phyloP scores from a whole-genome alignment of 2,797 vertebrate species.

The Polyboroides typus region DNA sequence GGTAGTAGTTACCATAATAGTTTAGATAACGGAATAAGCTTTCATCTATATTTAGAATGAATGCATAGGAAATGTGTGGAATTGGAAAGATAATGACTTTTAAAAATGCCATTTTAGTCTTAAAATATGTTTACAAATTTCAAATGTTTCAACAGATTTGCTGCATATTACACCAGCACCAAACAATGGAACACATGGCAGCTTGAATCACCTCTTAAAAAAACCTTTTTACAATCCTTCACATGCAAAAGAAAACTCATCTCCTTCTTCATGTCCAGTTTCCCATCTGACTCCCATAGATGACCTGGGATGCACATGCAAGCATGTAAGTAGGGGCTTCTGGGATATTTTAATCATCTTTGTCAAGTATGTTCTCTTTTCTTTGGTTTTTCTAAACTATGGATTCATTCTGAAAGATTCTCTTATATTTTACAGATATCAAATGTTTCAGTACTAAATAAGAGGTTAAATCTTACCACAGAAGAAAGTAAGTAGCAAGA shows the following conservation, averaged over 20 bases:
- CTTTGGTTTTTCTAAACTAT: neutral
- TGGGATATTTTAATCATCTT: neutral
- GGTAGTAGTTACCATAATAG: neutral
- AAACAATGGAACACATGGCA: slow-evolving; percentile 96
- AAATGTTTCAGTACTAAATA: slow-evolving; percentile 54
- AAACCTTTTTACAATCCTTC: slow-evolving; percentile 77
- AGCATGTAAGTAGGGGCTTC: slow-evolving; percentile 21
- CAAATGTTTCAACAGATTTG: slow-evolving; percentile 81
- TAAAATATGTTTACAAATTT: neutral
- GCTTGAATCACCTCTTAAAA: slow-evolving; percentile 91
- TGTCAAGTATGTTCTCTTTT: neutral
- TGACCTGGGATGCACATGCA: slow-evolving; percentile 74
- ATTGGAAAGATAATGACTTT: neutral
- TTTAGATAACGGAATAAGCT: neutral
- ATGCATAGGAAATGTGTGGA: neutral
- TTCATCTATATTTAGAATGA: neutral
- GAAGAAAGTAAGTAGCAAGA: slow-evolving; percentile 71
- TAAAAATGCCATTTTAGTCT: neutral
- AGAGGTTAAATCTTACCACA: slow-evolving; percentile 71
- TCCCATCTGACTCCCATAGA: neutral
- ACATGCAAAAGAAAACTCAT: slow-evolving; percentile 79
- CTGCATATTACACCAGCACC: slow-evolving; percentile 83
- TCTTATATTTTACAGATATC: slow-evolving; percentile 52
- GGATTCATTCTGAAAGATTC: neutral
- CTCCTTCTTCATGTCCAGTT: slow-evolving; percentile 70